A percentile compares a stretch with the other conserved stretches of the same genome.
These are phyloP conservation scores for Ennomos erosarius DNA, from an alignment of 2,888 invertebrate genomes.

Conservation along the genomic window DNA sequence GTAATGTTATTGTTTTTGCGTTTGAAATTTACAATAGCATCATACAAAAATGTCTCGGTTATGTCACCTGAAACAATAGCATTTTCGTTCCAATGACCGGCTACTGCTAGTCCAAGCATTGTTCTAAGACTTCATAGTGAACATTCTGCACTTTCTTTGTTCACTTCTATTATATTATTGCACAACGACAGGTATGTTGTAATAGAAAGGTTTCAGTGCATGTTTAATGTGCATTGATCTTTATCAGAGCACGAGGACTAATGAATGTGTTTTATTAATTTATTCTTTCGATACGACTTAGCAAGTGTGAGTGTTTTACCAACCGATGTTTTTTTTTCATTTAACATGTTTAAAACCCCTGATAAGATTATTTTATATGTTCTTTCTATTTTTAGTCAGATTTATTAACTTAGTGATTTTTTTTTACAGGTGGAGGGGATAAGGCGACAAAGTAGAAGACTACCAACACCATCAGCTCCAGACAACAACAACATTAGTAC, in stretches of 20 bases:
- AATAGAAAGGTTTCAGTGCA: conserved; percentile 22
- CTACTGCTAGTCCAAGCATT: conserved; percentile 56
- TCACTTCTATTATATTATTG: conserved; percentile 31
- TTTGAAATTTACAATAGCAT: conserved; percentile 6
- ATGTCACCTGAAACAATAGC: conserved; percentile 55
- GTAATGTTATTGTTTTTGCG: conserved; percentile 9
- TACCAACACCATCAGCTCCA: conserved; percentile 51
- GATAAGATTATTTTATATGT: too few relatives aligned
- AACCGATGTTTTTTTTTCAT: too few relatives aligned
- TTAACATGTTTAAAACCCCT: too few relatives aligned
- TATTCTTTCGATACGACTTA: too few relatives aligned
- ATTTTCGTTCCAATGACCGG: conserved; percentile 55
- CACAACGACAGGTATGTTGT: conserved; percentile 21
- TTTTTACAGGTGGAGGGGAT: conserved; percentile 69
- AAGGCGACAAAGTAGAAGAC: conserved; percentile 63
- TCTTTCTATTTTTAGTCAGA: too few relatives aligned
- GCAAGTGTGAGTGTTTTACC: too few relatives aligned
- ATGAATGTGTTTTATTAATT: background rate
- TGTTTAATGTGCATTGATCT: conserved; percentile 21
- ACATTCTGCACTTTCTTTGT: conserved; percentile 53
- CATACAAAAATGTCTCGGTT: conserved; percentile 32
- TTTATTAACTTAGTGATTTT: background rate
- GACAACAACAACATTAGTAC: conserved; percentile 53
- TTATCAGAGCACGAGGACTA: conserved; percentile 10
- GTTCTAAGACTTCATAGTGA: conserved; percentile 50